These are phyloP conservation scores for Frankliniella intonsa DNA, from an alignment of 2,888 invertebrate genomes.

Conservation along the genomic window DNA sequence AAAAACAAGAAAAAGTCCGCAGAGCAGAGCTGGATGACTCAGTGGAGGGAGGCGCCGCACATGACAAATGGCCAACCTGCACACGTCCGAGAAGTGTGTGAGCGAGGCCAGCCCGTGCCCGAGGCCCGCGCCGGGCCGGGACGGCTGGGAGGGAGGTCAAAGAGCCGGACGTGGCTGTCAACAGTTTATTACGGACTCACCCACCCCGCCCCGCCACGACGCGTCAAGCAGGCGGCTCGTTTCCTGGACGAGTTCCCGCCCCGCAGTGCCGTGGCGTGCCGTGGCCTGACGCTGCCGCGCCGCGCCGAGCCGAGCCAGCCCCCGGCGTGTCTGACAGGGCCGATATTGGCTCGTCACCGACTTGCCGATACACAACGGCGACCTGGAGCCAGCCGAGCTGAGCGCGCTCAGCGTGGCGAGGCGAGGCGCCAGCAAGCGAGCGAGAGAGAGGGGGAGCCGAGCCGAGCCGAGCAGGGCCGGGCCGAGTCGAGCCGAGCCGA, in stretches of 20 bases:
- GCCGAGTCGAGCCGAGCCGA: neutral
- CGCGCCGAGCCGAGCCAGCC: neutral
- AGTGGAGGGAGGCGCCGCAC: too few species aligned
- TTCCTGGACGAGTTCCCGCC: neutral
- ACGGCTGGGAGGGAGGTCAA: too few species aligned
- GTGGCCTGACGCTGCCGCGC: neutral
- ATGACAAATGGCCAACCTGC: too few species aligned
- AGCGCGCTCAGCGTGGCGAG: neutral
- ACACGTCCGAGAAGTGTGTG: too few species aligned
- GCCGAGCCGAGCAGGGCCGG: too few species aligned
- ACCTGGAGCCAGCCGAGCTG: too few species aligned
- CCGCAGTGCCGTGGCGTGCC: neutral
- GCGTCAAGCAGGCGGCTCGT: neutral
- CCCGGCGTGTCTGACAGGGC: neutral
- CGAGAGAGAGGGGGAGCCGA: neutral
- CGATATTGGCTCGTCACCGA: conserved; percentile 6
- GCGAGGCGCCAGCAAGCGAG: neutral
- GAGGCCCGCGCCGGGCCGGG: too few species aligned
- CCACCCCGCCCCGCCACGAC: neutral
- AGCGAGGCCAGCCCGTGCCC: too few species aligned
- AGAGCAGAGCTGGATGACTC: too few species aligned
- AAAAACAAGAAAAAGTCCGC: too few species aligned
- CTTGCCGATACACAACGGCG: neutral
- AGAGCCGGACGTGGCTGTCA: neutral
- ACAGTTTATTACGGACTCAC: neutral